These are phyloP conservation scores for Chrysomela aeneicollis DNA, from an alignment of 2,888 invertebrate species.

Conservation along the genomic window DNA sequence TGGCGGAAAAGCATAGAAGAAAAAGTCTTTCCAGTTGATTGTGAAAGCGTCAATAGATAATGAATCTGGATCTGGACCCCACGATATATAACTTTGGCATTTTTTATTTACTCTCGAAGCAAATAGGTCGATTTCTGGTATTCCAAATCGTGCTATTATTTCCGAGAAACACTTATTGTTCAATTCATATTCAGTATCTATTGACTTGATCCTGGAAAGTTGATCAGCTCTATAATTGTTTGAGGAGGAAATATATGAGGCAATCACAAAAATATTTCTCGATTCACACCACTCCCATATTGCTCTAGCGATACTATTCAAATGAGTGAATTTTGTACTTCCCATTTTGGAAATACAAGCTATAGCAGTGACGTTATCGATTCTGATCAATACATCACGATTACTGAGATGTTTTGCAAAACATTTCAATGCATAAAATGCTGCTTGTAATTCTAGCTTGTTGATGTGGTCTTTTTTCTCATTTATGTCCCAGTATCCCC, in stretches of 20 bases:
- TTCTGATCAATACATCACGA: constrained; percentile 16
- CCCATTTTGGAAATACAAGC: constrained; percentile 3
- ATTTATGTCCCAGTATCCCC: constrained; percentile 1
- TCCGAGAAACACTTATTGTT: background rate
- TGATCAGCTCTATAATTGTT: constrained; percentile 17
- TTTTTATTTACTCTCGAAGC: constrained; percentile 17
- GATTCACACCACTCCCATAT: constrained; percentile 23
- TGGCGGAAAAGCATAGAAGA: constrained; percentile 28
- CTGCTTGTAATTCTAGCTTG: no score
- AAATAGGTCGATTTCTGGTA: constrained; percentile 19
- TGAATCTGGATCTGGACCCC: background rate
- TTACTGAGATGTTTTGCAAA: constrained; percentile 2
- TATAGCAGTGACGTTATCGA: constrained; percentile 20
- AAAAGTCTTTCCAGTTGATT: constrained; percentile 13
- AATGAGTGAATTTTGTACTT: constrained; percentile 10
- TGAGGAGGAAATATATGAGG: constrained; percentile 14
- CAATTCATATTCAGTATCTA: no score
- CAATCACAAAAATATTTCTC: constrained; percentile 11
- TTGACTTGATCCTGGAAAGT: no score
- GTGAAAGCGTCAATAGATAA: constrained; percentile 18
- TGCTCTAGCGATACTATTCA: constrained; percentile 6
- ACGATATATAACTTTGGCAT: constrained; percentile 15
- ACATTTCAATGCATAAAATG: constrained; percentile 6
- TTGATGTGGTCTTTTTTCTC: no score
- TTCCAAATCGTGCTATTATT: constrained; percentile 9